Evolutionary conservation across 1,140 invertebrate species (phyloP), one percentile per base, ranked within the genome.

Genomic region (Potamilus streckersoni): DNA sequence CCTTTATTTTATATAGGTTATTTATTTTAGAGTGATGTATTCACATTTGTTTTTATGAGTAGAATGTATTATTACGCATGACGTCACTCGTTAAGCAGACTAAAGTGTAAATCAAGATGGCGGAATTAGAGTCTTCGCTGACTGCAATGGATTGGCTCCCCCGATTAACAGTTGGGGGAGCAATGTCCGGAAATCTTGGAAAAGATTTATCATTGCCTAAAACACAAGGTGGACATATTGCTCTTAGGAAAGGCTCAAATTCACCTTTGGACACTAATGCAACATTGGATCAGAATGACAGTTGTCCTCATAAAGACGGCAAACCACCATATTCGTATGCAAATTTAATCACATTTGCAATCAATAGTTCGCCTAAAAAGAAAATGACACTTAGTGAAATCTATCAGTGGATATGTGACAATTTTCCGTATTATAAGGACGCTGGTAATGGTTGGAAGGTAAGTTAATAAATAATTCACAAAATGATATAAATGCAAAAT

Each of bases 361-460:
- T 94, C 79, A 94, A 93, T 87, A 94, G 93, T 89, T 93, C 93
- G 20, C 89, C 91, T 61, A 88, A 86, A 81, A 90, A 91, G 83
- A 91, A 90, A 88, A 91, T 92, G 91, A 91, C 91, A 61, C 81
- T 92, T 58, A 90, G 88, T 83, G 91, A 92, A 80, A 92, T 92
- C 76, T 92, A 92, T 82, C 86, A 90, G 73, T 92, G 91, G 91
- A 91, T 92, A 57, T 88, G 87, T 83, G 89, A 91, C 17, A 90
- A 91, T 84, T 92, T 91, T 85, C 90, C 90, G 4, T 92, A 93
- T 84, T 94, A 94, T 84, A 92, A 92, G 86, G 92, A 93, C 81
- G 93, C 93, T 59, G 93, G 93, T 15, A 93, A 93, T 80, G 93
- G 93, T 19, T 94, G 93, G 93, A 94, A 94, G 92, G 93, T 94